phyloP scores from a whole-genome alignment of 2,888 invertebrate species.

The Oscheius myriophilus region DNA sequence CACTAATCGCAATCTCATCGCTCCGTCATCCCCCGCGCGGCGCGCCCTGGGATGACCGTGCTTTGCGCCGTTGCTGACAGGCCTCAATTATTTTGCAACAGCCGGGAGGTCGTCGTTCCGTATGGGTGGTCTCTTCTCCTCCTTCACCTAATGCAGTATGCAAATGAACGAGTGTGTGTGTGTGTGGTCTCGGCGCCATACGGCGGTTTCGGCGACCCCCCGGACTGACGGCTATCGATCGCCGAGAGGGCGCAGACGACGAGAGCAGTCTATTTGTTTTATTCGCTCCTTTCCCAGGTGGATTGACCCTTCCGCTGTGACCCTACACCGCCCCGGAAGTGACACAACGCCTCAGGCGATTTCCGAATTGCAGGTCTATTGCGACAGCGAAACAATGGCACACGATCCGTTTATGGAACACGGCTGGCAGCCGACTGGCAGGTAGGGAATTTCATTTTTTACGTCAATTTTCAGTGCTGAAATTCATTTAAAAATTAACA shows the following conservation, averaged over 20 bases:
- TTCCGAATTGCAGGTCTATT: too few relatives aligned
- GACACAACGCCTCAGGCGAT: constrained; percentile 12
- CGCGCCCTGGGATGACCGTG: too few relatives aligned
- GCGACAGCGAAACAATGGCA: constrained; percentile 8
- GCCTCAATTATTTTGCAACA: too few relatives aligned
- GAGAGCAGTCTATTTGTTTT: constrained; percentile 23
- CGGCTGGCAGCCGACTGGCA: constrained; percentile 27
- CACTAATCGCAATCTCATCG: too few relatives aligned
- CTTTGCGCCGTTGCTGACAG: too few relatives aligned
- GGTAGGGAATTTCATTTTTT: constrained; percentile 11
- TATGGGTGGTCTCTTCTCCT: too few relatives aligned
- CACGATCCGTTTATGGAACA: constrained; percentile 31
- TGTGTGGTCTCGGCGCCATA: background rate
- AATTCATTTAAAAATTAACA: too few relatives aligned
- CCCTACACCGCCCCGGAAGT: constrained; percentile 13
- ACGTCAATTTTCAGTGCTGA: background rate
- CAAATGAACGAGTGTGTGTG: background rate
- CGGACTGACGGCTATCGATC: constrained; percentile 14
- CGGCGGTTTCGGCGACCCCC: background rate
- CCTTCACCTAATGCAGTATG: background rate
- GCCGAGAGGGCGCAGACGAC: constrained; percentile 22
- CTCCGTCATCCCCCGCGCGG: too few relatives aligned
- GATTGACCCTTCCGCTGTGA: constrained; percentile 20
- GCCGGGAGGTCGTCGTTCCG: too few relatives aligned
- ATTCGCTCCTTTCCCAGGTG: constrained; percentile 22